phyloP scores from a whole-genome alignment of 2,797 vertebrate genomes.

The Tapera naevia region DNA sequence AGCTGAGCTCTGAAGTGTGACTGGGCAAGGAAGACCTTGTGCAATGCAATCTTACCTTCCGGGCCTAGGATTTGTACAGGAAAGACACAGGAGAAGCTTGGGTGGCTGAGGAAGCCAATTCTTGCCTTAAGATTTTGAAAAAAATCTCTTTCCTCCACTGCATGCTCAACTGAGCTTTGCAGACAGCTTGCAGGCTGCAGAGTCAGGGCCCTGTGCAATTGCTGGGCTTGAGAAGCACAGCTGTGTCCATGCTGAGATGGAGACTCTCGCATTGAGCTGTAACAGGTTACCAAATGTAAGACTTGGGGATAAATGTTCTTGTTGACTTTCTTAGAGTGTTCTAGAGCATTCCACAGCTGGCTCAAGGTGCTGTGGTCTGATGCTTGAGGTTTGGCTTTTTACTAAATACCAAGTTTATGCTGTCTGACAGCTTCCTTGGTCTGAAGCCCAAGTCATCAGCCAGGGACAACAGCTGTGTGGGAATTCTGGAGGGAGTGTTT shows the following conservation, averaged over 20 bases:
- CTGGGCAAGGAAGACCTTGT: not conserved
- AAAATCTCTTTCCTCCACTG: not conserved
- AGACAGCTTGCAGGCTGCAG: not conserved
- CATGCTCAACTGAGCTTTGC: too few relatives aligned
- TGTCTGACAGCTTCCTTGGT: not conserved
- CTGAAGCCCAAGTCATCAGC: not conserved
- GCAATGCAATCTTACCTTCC: not conserved
- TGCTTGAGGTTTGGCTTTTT: not conserved
- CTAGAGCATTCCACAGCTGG: not conserved
- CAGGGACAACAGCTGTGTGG: conserved; percentile 46
- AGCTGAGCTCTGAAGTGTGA: not conserved
- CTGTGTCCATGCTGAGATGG: fast-evolving
- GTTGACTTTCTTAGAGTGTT: not conserved
- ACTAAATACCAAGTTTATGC: not conserved
- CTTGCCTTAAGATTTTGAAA: too few relatives aligned
- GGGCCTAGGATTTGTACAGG: too few relatives aligned
- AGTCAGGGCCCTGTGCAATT: fast-evolving
- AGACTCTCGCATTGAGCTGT: fast-evolving
- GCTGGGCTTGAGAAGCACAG: not conserved
- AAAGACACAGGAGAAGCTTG: too few relatives aligned
- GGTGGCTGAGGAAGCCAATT: too few relatives aligned
- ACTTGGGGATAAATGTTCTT: not conserved
- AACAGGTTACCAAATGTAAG: not conserved
- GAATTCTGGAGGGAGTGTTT: conserved; percentile 2
- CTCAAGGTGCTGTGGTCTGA: not conserved